These are phyloP conservation scores for Stegostoma tigrinum DNA, from an alignment of 2,113 vertebrate species.

Conservation along the genomic window DNA sequence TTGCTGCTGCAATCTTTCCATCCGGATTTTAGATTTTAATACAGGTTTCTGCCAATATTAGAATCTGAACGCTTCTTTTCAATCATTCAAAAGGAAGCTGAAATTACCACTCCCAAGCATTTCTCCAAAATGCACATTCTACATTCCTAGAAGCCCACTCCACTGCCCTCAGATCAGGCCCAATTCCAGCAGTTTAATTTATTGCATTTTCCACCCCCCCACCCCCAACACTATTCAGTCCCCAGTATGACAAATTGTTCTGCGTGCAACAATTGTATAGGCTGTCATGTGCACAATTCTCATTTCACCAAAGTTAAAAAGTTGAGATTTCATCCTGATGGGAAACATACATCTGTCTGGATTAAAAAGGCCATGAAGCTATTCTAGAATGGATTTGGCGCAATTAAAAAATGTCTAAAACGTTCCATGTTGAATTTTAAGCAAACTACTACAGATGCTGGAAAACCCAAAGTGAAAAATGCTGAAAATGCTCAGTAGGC, in stretches of 20 bases:
- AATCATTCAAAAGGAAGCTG: not conserved
- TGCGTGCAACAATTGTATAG: not conserved
- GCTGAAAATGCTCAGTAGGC: not conserved
- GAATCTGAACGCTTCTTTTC: not conserved
- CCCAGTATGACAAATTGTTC: too few relatives aligned
- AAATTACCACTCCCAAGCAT: slow-evolving; percentile 16
- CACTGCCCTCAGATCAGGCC: not conserved
- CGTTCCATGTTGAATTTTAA: not conserved
- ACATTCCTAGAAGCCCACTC: slow-evolving; percentile 26
- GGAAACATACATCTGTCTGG: not conserved
- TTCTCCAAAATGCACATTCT: not conserved
- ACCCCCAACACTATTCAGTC: too few relatives aligned
- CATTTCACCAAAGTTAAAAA: too few relatives aligned
- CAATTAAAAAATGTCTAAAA: not conserved
- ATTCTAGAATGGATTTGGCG: not conserved
- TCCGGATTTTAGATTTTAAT: not conserved
- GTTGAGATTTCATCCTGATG: not conserved
- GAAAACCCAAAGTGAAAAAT: not conserved
- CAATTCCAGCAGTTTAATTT: not conserved
- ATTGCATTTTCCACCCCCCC: too few relatives aligned
- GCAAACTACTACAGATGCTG: too few relatives aligned
- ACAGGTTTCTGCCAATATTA: not conserved
- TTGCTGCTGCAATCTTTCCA: not conserved
- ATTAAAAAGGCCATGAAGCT: not conserved
- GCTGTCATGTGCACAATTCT: not conserved